A percentile compares a stretch with the other conserved stretches of the same genome.
Evolutionary conservation across 2,888 invertebrate species (phyloP).

Genomic region (Scaptomyza caliginosa): DNA sequence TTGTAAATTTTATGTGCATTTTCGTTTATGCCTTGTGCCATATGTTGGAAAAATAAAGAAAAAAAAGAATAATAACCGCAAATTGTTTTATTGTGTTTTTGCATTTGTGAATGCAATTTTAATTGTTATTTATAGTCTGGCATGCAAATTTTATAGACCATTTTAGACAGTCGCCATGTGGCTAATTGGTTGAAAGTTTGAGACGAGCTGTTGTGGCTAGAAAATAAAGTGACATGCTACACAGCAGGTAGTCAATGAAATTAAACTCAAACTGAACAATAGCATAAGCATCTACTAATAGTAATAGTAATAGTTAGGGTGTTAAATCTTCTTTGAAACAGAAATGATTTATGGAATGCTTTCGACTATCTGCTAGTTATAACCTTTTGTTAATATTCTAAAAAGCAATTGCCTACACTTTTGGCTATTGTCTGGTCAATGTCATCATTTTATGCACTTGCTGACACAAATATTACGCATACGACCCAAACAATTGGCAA

Average conservation of each 20-base stretch:
- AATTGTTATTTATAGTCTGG: constrained; percentile 63
- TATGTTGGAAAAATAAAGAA: constrained; percentile 49
- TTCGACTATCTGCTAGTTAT: background rate
- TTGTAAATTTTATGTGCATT: constrained; percentile 37
- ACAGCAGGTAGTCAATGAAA: background rate
- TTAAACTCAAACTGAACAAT: background rate
- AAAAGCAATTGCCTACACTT: background rate
- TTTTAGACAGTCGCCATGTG: constrained; percentile 14
- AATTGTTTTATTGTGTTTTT: constrained; percentile 67
- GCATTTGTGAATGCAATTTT: constrained; percentile 51
- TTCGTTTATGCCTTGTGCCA: constrained; percentile 19
- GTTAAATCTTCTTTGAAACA: background rate
- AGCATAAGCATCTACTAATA: background rate
- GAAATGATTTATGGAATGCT: background rate
- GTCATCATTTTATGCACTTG: background rate
- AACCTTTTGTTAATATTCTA: background rate
- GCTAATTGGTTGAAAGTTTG: constrained; percentile 39
- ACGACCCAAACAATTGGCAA: constrained; percentile 10
- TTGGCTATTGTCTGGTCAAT: background rate
- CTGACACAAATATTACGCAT: constrained; percentile 16
- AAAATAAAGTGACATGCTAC: background rate
- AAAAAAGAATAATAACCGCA: no score
- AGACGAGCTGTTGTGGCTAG: constrained; percentile 6
- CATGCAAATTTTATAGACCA: constrained; percentile 38
- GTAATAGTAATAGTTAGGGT: no score